Conservation (phyloP, 2,888 invertebrate genomes). For the Chloromyia formosa region DNA sequence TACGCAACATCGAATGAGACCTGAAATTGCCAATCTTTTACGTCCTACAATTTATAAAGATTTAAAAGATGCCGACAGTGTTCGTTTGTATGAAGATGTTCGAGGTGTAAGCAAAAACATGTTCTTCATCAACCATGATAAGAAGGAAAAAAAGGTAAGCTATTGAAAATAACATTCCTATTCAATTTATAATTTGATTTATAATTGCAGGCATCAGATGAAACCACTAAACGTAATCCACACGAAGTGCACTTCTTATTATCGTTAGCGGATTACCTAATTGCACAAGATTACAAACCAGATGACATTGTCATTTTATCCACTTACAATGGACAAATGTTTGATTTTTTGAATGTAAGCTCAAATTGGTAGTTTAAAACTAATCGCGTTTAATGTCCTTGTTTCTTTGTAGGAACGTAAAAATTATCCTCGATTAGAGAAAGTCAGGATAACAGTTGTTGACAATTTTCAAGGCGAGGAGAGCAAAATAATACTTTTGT, state of each 20-base stretch:
- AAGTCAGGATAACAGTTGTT: constrained; percentile 72
- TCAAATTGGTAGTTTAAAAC: not conserved
- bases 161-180: constrained; percentile 2
- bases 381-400: not conserved
- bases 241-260: constrained; percentile 74
- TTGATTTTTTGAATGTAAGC: constrained; percentile 54
- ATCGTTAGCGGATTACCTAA: constrained; percentile 69
- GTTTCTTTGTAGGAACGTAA: constrained; percentile 53
- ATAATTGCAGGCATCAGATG: constrained; percentile 62
- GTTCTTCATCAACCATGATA: constrained; percentile 73
- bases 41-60: constrained; percentile 75
- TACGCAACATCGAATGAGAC: constrained; percentile 81
- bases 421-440: constrained; percentile 54
- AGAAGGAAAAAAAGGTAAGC: constrained; percentile 68
- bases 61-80: constrained; percentile 70
- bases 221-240: constrained; percentile 69
- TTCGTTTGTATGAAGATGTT: constrained; percentile 68
- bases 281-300: constrained; percentile 69
- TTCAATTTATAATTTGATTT: constrained; percentile 4
- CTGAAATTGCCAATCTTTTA: constrained; percentile 70
- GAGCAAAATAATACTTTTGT: constrained; percentile 79
- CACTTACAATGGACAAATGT: constrained; percentile 77
- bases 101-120: constrained; percentile 71
- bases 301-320: constrained; percentile 77
- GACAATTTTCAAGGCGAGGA: constrained; percentile 87